phyloP scores from a whole-genome alignment of 1,140 invertebrate genomes.

The Philopotamus ludificatus region DNA sequence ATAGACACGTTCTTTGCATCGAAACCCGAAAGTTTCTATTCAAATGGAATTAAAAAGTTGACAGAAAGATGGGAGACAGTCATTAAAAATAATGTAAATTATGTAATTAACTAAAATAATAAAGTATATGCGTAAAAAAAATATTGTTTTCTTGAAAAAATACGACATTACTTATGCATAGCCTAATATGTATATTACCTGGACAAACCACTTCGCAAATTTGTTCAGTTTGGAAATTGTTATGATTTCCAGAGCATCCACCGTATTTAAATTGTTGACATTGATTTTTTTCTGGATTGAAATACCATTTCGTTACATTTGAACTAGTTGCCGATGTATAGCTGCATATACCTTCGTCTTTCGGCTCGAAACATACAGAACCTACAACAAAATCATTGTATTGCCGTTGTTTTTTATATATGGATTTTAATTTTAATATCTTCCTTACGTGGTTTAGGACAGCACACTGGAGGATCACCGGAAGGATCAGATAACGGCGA shows the following conservation, averaged over 20 bases:
- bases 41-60: no score
- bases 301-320: conserved; percentile 70
- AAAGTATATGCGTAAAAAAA: background rate
- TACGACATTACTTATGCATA: no score
- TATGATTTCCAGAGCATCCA: conserved; percentile 80
- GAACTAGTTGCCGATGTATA: conserved; percentile 43
- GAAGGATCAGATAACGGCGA: conserved; percentile 76
- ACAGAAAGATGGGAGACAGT: no score
- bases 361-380: conserved; percentile 78
- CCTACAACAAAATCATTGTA: conserved; percentile 49
- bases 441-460: conserved; percentile 72
- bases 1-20: no score
- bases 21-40: no score
- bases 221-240: conserved; percentile 81
- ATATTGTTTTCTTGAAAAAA: background rate
- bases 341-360: conserved; percentile 62
- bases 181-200: conserved; percentile 43
- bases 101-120: no score
- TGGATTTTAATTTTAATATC: background rate
- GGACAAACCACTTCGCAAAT: conserved; percentile 83
- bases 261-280: conserved; percentile 71
- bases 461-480: conserved; percentile 63
- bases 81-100: no score
- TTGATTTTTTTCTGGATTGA: conserved; percentile 73
- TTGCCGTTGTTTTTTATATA: background rate